Conservation (phyloP, 2,113 vertebrate genomes). For the Boulengeromyrus knoepffleri region DNA sequence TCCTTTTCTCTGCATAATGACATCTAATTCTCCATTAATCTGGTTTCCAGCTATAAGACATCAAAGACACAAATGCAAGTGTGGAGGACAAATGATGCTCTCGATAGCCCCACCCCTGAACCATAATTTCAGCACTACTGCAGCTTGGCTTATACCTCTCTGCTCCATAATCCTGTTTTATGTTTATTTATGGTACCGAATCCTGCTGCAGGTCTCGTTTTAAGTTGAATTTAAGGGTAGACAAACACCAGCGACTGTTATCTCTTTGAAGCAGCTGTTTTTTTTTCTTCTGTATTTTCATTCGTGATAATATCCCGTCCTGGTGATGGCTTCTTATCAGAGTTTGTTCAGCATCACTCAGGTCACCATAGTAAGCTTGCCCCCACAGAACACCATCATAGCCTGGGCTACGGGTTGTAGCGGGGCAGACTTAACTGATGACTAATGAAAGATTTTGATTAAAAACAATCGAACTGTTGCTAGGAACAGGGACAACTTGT, state of each 20-base stretch:
- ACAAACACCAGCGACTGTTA: not conserved
- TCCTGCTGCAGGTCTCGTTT: not conserved
- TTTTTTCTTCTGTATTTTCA: not conserved
- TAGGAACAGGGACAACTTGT: not conserved
- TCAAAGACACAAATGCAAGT: not conserved
- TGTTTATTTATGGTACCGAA: constrained; percentile 10
- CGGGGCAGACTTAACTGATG: not conserved
- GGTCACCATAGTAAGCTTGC: not conserved
- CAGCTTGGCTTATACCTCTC: not conserved
- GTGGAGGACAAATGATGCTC: not conserved
- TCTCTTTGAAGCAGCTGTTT: constrained; percentile 9
- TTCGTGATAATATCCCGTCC: constrained; percentile 5
- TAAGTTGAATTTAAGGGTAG: constrained; percentile 14
- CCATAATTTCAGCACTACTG: not conserved
- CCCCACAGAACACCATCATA: not conserved
- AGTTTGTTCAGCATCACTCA: not conserved
- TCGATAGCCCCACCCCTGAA: not conserved
- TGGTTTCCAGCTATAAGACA: not conserved
- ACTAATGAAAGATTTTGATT: constrained; percentile 2
- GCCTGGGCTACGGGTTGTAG: not conserved
- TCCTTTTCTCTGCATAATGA: not conserved
- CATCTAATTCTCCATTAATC: constrained; percentile 6
- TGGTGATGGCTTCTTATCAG: constrained; percentile 1
- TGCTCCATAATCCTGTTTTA: constrained; percentile 1
- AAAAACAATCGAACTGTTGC: not conserved